Percentiles rank a stretch among this genome's conserved stretches.
These are phyloP conservation scores for Procavia capensis DNA, from an alignment of 2,113 vertebrate genomes.

Conservation along the genomic window DNA sequence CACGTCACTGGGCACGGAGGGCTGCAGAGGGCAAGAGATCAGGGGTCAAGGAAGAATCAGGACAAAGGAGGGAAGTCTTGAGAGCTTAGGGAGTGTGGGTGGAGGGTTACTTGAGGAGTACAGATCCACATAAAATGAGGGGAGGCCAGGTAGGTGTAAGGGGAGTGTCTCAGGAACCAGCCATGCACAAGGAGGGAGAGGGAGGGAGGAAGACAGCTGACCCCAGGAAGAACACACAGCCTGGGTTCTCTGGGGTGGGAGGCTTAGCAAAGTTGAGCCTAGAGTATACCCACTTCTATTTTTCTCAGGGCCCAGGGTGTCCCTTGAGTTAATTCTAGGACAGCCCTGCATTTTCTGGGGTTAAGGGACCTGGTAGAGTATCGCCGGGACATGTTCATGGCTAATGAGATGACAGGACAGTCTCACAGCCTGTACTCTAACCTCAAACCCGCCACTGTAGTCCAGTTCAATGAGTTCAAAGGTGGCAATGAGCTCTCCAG, in stretches of 20 bases:
- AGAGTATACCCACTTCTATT: not conserved
- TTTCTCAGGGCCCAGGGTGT: not conserved
- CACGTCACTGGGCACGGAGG: conserved; percentile 89
- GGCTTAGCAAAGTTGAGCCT: not conserved
- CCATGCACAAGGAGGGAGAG: not conserved
- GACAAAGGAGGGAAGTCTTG: not conserved
- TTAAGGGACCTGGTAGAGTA: not conserved
- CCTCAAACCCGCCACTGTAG: conserved; percentile 93
- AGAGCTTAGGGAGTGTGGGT: not conserved
- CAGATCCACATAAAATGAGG: not conserved
- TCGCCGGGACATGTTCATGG: not conserved
- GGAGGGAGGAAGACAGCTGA: not conserved
- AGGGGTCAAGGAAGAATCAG: not conserved
- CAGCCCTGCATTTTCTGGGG: not conserved
- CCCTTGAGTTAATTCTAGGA: not conserved
- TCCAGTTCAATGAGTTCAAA: conserved; percentile 96
- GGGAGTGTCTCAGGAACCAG: not conserved
- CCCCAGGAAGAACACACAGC: not conserved
- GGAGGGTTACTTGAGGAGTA: not conserved
- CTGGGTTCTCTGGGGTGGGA: not conserved
- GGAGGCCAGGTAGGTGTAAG: not conserved
- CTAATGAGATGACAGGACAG: not conserved
- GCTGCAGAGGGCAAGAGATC: conserved; percentile 83
- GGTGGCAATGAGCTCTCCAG: conserved; percentile 92
- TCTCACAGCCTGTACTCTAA: conserved; percentile 74